Conservation (phyloP, 2,113 vertebrate genomes). For the Tenebrosternarchus preto region DNA sequence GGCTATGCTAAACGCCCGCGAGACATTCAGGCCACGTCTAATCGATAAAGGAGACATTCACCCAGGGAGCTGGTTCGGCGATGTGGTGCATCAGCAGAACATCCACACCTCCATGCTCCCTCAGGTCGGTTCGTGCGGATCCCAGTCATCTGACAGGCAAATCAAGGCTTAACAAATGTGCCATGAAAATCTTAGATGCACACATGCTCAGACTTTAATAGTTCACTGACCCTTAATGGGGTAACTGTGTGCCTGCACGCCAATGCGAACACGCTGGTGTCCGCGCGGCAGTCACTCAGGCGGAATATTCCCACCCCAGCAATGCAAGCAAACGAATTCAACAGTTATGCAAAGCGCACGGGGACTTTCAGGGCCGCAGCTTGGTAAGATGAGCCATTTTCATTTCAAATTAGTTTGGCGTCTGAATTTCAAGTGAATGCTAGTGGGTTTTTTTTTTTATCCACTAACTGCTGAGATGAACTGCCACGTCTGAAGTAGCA, state of each 20-base stretch:
- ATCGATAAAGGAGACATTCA: constrained; percentile 61
- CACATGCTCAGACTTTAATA: background rate
- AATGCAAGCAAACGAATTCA: background rate
- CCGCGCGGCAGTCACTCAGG: background rate
- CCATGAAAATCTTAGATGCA: background rate
- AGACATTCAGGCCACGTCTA: constrained; percentile 43
- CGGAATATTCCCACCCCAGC: constrained; percentile 19
- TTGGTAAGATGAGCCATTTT: constrained; percentile 24
- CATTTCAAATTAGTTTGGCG: constrained; percentile 36
- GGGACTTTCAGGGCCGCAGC: constrained; percentile 1
- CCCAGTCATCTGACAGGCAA: constrained; percentile 8
- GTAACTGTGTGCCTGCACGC: background rate
- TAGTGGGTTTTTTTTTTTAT: constrained; percentile 17
- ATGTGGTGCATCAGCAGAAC: constrained; percentile 41
- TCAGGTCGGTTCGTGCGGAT: background rate
- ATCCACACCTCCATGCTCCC: constrained; percentile 14
- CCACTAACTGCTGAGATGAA: constrained; percentile 50
- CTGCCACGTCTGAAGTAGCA: constrained; percentile 44
- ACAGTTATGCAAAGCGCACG: constrained; percentile 15
- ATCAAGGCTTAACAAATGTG: constrained; percentile 7
- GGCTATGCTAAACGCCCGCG: constrained; percentile 54
- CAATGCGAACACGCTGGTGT: background rate
- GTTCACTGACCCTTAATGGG: background rate
- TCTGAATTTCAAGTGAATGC: constrained; percentile 36
- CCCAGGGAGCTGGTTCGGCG: constrained; percentile 4